A percentile compares a stretch with the other conserved stretches of the same genome.
Conservation (phyloP, 2,888 invertebrate genomes). For the Protula sp. region DNA sequence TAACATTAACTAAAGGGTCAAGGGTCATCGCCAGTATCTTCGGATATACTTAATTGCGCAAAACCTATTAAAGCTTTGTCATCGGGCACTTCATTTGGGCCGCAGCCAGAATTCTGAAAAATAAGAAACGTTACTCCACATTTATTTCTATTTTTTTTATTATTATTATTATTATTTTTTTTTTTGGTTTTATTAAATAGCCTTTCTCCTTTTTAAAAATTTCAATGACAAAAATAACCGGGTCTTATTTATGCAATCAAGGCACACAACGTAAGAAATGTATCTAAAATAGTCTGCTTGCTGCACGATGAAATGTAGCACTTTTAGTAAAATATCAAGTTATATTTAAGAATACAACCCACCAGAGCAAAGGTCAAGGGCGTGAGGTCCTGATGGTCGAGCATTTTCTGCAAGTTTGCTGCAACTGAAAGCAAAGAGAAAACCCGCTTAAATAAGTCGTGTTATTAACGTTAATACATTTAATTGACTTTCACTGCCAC, state of each 20-base stretch:
- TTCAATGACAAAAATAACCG: not conserved
- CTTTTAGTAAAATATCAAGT: too few species aligned
- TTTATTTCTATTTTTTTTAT: not conserved
- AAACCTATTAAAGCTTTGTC: slow-evolving; percentile 93
- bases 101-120: slow-evolving; percentile 56
- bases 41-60: slow-evolving; percentile 78
- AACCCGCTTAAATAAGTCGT: too few species aligned
- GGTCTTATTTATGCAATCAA: too few species aligned
- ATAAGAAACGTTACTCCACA: not conserved
- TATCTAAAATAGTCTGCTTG: too few species aligned
- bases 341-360: slow-evolving; percentile 48
- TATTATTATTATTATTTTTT: not conserved
- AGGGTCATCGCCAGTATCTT: not conserved
- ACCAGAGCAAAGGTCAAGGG: slow-evolving; percentile 81
- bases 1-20: too few species aligned
- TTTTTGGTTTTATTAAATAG: not conserved
- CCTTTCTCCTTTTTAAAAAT: not conserved
- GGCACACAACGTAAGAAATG: too few species aligned
- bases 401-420: slow-evolving; percentile 82
- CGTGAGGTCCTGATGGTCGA: slow-evolving; percentile 62
- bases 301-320: too few species aligned
- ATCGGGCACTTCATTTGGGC: slow-evolving; percentile 75
- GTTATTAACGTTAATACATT: too few species aligned
- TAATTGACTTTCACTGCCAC: too few species aligned
- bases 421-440: slow-evolving; percentile 69